Conservation (phyloP, 2,888 invertebrate genomes). For the Drosophila pseudotakahashii region DNA sequence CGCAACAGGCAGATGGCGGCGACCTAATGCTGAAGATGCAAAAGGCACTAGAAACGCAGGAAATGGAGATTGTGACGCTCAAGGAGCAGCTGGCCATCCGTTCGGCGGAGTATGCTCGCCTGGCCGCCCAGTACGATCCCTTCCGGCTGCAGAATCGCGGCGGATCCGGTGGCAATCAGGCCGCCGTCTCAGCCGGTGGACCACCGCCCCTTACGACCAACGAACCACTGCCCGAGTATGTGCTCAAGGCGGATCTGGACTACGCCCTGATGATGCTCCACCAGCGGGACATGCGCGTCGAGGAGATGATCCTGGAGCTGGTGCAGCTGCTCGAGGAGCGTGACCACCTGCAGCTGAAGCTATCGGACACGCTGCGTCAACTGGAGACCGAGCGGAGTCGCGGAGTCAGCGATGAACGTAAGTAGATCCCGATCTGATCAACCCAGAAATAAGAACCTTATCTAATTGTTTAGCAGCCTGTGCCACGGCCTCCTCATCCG, state of each 20-base stretch:
- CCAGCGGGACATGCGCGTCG: conserved; percentile 93
- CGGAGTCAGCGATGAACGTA: conserved; percentile 63
- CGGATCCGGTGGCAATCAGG: conserved; percentile 17
- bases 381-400: conserved; percentile 86
- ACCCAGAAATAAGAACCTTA: too few relatives aligned
- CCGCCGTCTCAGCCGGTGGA: conserved; percentile 14
- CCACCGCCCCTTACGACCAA: conserved; percentile 20
- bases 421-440: neutral
- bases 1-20: conserved; percentile 21
- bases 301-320: conserved; percentile 93
- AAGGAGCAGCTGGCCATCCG: conserved; percentile 88
- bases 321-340: conserved; percentile 93
- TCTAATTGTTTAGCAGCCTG: too few relatives aligned
- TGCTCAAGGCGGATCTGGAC: conserved; percentile 89
- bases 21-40: conserved; percentile 83
- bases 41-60: conserved; percentile 88
- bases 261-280: conserved; percentile 93
- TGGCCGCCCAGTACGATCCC: conserved; percentile 84
- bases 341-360: conserved; percentile 91
- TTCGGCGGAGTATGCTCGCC: conserved; percentile 86
- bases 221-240: conserved; percentile 57
- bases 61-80: conserved; percentile 89
- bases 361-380: conserved; percentile 92
- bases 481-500: conserved; percentile 25
- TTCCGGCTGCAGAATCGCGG: conserved; percentile 80